A percentile compares a stretch with the other conserved stretches of the same genome.
These are phyloP conservation scores for Sebastes vulpes DNA, from an alignment of 2,797 vertebrate genomes.

Conservation along the genomic window DNA sequence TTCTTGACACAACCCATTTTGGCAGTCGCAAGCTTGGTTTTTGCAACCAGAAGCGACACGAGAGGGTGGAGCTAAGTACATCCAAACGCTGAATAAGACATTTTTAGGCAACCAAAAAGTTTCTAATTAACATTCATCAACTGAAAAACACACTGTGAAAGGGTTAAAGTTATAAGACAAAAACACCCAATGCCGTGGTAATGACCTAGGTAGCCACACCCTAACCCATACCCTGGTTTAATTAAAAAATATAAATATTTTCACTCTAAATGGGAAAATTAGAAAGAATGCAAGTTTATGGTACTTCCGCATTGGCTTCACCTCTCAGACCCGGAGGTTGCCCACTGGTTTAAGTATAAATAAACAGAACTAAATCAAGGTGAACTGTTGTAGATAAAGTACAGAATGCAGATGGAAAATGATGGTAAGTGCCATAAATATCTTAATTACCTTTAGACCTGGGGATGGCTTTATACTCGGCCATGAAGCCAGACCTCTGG, in stretches of 20 bases:
- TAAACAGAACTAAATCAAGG: neutral
- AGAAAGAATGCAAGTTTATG: neutral
- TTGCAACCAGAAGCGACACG: neutral
- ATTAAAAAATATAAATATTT: neutral
- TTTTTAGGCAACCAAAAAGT: neutral
- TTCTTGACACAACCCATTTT: neutral
- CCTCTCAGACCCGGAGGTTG: neutral
- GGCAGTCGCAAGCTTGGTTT: accelerated
- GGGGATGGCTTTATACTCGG: conserved; percentile 63
- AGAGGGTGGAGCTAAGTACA: too few species aligned
- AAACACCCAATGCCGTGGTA: neutral
- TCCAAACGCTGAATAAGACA: too few species aligned
- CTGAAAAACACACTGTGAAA: neutral
- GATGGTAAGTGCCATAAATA: neutral
- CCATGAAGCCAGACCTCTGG: conserved; percentile 79
- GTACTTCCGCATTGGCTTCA: neutral
- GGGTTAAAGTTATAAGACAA: neutral
- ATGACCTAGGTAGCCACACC: neutral
- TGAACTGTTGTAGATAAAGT: neutral
- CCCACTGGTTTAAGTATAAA: neutral
- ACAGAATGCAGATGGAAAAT: neutral
- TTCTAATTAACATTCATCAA: neutral
- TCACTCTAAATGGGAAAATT: neutral
- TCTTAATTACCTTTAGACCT: conserved; percentile 53
- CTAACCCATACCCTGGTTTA: neutral